Evolutionary conservation across 2,113 vertebrate species (phyloP).

Genomic region (Oxyruncus cristatus): DNA sequence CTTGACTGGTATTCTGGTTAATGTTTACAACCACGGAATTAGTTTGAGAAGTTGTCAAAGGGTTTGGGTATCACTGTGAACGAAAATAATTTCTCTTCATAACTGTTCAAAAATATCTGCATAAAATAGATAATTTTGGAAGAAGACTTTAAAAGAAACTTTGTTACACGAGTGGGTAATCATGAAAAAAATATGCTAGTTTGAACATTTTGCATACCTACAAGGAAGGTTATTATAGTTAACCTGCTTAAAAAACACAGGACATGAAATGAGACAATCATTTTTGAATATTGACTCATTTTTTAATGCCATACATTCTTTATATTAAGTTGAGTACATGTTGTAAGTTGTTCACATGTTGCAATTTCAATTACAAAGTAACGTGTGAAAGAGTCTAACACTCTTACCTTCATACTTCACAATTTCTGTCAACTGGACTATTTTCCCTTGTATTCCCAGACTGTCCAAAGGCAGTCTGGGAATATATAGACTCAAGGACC

Average conservation of each 20-base stretch:
- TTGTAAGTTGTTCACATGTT: neutral
- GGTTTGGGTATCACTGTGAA: neutral
- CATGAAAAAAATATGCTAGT: neutral
- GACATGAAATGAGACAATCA: accelerated
- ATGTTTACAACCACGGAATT: neutral
- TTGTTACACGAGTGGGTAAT: neutral
- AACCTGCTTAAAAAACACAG: neutral
- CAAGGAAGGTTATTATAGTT: neutral
- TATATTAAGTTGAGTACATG: neutral
- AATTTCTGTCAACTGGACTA: neutral
- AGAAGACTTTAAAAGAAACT: neutral
- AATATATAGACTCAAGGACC: neutral
- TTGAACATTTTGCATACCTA: neutral
- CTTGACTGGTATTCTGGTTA: neutral
- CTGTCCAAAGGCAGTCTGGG: neutral
- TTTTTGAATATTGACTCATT: neutral
- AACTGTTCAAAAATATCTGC: neutral
- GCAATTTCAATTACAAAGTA: neutral
- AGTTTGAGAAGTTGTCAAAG: neutral
- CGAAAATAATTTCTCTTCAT: neutral
- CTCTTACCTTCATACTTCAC: neutral
- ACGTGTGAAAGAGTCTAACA: neutral
- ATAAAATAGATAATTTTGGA: neutral
- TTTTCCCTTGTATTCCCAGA: neutral
- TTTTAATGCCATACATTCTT: neutral